Conservation (phyloP, 1,140 invertebrate genomes). For the Achatina immaculata region DNA sequence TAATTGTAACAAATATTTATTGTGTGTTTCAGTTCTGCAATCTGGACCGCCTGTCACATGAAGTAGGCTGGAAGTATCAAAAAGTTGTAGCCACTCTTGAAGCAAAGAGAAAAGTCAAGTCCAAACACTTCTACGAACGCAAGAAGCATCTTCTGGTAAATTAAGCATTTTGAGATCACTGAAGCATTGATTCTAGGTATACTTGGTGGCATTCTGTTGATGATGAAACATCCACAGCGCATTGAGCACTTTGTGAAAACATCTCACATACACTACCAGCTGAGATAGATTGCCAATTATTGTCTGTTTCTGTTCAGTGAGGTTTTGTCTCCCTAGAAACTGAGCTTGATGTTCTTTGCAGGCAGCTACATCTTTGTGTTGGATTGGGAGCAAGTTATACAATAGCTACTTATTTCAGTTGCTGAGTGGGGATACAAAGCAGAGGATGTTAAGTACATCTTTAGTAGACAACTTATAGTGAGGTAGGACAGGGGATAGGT, state of each 20-base stretch:
- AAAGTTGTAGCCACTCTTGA: slow-evolving; percentile 93
- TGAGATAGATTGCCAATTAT: too few species aligned
- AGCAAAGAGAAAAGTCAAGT: slow-evolving; percentile 93
- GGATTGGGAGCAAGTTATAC: too few species aligned
- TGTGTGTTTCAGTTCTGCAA: slow-evolving; percentile 83
- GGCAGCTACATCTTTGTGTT: too few species aligned
- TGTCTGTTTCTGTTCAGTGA: neutral
- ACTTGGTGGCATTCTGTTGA: neutral
- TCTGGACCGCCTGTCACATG: slow-evolving; percentile 94
- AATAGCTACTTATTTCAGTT: too few species aligned
- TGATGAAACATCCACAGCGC: neutral
- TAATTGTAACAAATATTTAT: too few species aligned
- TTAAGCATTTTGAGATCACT: neutral
- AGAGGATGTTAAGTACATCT: too few species aligned
- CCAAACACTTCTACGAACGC: slow-evolving; percentile 83
- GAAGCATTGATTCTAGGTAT: neutral
- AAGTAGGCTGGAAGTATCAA: slow-evolving; percentile 99
- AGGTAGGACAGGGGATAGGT: too few species aligned
- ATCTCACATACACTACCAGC: too few species aligned
- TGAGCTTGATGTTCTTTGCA: too few species aligned
- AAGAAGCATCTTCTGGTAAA: slow-evolving; percentile 84
- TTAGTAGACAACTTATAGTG: too few species aligned
- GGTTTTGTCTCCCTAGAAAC: neutral
- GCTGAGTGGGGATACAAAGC: too few species aligned
- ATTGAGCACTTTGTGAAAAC: neutral